Conservation (phyloP, 2,797 vertebrate genomes). For the Eutrigla gurnardus region DNA sequence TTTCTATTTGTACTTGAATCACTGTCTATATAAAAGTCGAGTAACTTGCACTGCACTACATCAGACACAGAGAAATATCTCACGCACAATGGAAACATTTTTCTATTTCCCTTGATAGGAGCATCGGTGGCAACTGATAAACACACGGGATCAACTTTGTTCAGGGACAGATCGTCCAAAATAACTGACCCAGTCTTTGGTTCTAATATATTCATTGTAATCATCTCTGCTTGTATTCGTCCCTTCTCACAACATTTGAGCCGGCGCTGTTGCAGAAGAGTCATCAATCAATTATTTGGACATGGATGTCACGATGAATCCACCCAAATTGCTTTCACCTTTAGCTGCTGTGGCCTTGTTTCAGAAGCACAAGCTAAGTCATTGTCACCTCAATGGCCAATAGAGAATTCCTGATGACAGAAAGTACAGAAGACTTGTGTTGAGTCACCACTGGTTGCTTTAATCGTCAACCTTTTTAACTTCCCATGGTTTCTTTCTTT, state of each 20-base stretch:
- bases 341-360: neutral
- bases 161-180: neutral
- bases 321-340: neutral
- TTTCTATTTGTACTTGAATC: neutral
- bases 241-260: neutral
- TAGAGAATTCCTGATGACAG: neutral
- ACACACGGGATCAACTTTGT: neutral
- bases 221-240: neutral
- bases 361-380: too few relatives aligned
- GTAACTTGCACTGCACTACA: neutral
- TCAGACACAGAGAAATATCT: neutral
- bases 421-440: neutral
- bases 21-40: neutral
- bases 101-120: neutral
- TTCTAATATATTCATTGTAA: neutral
- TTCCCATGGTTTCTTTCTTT: neutral
- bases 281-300: too few relatives aligned
- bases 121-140: neutral
- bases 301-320: neutral
- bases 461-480: too few relatives aligned
- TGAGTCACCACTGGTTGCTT: neutral
- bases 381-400: neutral
- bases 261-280: neutral
- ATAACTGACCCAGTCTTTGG: neutral
- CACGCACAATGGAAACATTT: neutral